Evolutionary conservation across 2,113 vertebrate genomes (phyloP).

Genomic region (Cyanocitta stelleri): DNA sequence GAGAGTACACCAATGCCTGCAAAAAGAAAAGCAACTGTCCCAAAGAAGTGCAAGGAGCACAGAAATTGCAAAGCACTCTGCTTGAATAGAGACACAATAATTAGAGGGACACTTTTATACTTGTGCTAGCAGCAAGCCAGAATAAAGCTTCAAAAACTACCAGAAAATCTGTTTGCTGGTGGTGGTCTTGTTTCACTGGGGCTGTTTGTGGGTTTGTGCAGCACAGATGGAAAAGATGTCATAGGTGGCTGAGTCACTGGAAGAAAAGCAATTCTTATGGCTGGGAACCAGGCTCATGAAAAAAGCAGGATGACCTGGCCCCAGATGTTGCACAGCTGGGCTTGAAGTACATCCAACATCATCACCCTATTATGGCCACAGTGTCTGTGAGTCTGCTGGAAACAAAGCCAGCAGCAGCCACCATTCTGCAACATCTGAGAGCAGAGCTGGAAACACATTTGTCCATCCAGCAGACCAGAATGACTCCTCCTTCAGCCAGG

Average conservation of each 20-base stretch:
- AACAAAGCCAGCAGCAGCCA: rapidly evolving
- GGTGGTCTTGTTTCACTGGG: not conserved
- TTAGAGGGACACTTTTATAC: not conserved
- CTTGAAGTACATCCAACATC: not conserved
- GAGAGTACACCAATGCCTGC: not conserved
- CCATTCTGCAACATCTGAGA: not conserved
- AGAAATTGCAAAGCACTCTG: not conserved
- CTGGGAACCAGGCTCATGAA: not conserved
- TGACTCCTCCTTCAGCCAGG: not conserved
- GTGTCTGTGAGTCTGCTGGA: not conserved
- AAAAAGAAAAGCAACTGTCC: not conserved
- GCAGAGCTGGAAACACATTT: not conserved
- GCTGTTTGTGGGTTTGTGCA: not conserved
- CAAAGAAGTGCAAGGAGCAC: not conserved
- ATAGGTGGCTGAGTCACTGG: not conserved
- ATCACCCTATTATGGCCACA: not conserved
- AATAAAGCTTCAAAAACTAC: not conserved
- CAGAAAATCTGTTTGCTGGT: not conserved
- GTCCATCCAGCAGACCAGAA: not conserved
- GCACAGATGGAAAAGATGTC: not conserved
- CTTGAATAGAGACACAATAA: not conserved
- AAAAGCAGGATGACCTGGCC: not conserved
- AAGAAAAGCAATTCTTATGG: not conserved
- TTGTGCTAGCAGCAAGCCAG: not conserved
- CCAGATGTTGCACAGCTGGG: not conserved